Base-by-base conservation (phyloP, 2,888 invertebrate genomes). In the Schizotus pectinicornis region DNA sequence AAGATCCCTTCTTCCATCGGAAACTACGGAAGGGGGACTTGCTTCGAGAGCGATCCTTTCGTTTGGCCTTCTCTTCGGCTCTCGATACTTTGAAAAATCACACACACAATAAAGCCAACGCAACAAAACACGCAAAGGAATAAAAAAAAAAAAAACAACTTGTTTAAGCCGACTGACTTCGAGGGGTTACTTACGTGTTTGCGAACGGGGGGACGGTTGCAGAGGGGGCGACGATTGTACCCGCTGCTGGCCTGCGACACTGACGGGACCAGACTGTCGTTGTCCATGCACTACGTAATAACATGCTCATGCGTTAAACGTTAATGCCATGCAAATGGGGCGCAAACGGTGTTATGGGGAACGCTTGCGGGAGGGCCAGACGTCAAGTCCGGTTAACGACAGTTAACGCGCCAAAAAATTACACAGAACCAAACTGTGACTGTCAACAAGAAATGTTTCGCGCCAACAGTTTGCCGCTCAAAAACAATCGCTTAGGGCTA, bases 1-100 rank as follows among this genome's bases (percentile, higher is more conserved):
- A 80, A 80, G 87, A 84, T 67, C 89, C 87, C 79, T 92, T 92
- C 83, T 90, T 90, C 93, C 93, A 94, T 67, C 94, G 87, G 86
- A 94, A 94, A 83, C 92, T 94, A 79, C 94, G 86, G 88, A 95
- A 95, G 63, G 95, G 95, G 74, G 94, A 94, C 84, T 94, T 94
- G 85, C 94, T 94, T 75, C 95, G 88, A 72, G 94, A 92, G 70
- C 93, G 88, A 79, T 90, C 88, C 86, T 91, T 91, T 51, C 76
- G 72, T 60, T 77, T 78, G 54, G 72, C 61, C 64, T 79, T 79
- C 67, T 79, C 79, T 67, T 79, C 79, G 54, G 71, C 67, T 63
- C 74, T 70, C 67, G 75, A 74, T 69, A 74, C 77, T 77, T 73
- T 46, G 64, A 62, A 67, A 61, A 65, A 47, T 64, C 58, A 67